Evolutionary conservation across 2,797 vertebrate species (phyloP).

Genomic region (Melopsittacus undulatus): DNA sequence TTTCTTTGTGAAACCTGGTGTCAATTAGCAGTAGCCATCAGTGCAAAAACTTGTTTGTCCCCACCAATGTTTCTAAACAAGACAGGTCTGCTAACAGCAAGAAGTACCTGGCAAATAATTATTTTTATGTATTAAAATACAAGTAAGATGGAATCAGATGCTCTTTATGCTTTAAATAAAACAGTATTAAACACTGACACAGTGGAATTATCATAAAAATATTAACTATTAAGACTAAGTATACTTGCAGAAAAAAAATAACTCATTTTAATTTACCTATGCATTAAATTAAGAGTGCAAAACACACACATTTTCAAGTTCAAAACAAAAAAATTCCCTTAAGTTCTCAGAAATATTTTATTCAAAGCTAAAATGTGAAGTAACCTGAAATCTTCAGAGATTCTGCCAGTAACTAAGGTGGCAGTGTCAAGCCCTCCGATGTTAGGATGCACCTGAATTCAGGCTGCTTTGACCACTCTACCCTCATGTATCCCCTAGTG

Average conservation of each 20-base stretch:
- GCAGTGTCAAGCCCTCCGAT: not conserved
- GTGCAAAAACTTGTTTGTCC: not conserved
- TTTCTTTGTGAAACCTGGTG: not conserved
- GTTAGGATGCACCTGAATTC: fast-evolving
- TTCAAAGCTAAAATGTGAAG: not conserved
- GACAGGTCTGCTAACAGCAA: not conserved
- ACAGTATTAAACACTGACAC: not conserved
- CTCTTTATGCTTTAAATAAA: not conserved
- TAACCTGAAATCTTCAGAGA: not conserved
- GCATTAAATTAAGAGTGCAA: not conserved
- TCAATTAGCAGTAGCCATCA: not conserved
- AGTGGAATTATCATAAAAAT: not conserved
- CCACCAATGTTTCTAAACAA: not conserved
- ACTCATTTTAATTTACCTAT: not conserved
- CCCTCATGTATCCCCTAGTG: not conserved
- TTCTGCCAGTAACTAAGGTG: not conserved
- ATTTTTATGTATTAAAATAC: not conserved
- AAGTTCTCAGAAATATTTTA: not conserved
- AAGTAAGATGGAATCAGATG: not conserved
- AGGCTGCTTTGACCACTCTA: not conserved
- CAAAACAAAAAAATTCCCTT: not conserved
- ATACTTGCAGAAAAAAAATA: not conserved
- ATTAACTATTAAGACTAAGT: not conserved
- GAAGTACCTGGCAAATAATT: not conserved
- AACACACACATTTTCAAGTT: not conserved